phyloP scores from a whole-genome alignment of 1,140 invertebrate genomes.

The Drosophila sulfurigaster region DNA sequence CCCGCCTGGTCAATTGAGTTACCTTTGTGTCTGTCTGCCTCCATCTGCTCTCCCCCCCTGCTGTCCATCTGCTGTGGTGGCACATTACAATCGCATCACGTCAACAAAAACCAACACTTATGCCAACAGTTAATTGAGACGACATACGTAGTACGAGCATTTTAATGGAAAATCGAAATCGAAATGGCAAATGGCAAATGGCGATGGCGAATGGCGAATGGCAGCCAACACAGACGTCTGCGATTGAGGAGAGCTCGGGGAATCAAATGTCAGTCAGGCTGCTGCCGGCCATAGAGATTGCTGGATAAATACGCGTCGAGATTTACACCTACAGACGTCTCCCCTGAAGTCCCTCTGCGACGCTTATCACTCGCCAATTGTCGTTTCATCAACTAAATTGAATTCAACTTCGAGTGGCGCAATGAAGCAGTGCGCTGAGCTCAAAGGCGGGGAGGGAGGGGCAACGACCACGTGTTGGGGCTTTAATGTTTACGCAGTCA shows the following conservation, averaged over 20 bases:
- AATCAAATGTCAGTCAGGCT: slow-evolving; percentile 15
- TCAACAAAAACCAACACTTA: slow-evolving; percentile 53
- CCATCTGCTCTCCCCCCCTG: slow-evolving; percentile 4
- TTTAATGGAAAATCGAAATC: slow-evolving; percentile 20
- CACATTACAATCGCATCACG: slow-evolving; percentile 39
- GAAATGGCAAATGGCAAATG: slow-evolving; percentile 3
- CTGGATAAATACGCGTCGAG: slow-evolving; percentile 31
- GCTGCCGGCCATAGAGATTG: background rate
- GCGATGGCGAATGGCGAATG: background rate
- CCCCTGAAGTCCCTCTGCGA: background rate
- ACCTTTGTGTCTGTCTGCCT: slow-evolving; percentile 24
- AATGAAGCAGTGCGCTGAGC: background rate
- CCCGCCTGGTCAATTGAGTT: slow-evolving; percentile 23
- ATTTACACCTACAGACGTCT: slow-evolving; percentile 17
- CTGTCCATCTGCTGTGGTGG: background rate
- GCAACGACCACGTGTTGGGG: slow-evolving; percentile 8
- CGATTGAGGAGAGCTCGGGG: background rate
- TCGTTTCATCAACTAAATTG: slow-evolving; percentile 81
- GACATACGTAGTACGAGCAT: slow-evolving; percentile 15
- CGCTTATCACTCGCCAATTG: slow-evolving; percentile 56
- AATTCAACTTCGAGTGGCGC: slow-evolving; percentile 54
- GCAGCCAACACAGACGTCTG: no score
- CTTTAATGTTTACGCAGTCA: slow-evolving; percentile 21
- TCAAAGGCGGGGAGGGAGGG: no score
- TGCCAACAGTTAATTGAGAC: slow-evolving; percentile 64